Evolutionary conservation across 53 echinoderm and acorn worm species (phyloP), one percentile per base, ranked within the genome.

Genomic region (Actinopyga echinites): DNA sequence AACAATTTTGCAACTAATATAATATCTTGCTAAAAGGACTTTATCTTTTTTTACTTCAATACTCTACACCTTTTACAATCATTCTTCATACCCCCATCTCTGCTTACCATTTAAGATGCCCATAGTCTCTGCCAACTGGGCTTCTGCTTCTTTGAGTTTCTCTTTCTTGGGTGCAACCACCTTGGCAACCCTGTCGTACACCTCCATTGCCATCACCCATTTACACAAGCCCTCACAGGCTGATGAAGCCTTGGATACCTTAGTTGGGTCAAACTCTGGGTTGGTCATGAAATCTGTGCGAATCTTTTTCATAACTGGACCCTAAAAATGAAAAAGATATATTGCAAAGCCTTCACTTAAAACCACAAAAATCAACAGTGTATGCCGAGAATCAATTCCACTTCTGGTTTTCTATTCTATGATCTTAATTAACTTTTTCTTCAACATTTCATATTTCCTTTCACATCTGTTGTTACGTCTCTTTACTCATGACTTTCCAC

Each of bases 101-200:
- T 26, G 5, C 79, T 32, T 85, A 96, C 96, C 96, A 85, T 99
- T 99, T 1, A 94, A 85, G 30, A 99, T 91, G 19, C 89, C 90
- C 99, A 99, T 99, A 5, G 99, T 99, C 75, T 90, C 65, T 23
- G 94, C 90, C 40, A 99, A 68, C 36, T 88, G 85, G 42, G 90
- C 82, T 75, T 99, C 99, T 37, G 99, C 99, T 49, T 94, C 99
- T 69, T 92, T 90, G 57, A 99, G 91, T 75, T 99, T 99, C 79
- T 92, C 94, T 65, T 94, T 99, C 94, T 99, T 99, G 15, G 99
- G 99, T 35, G 99, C 99, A 7, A 99, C 99, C 67, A 99, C 99
- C 65, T 97, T 99, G 45, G 99, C 99, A 32, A 99, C 94, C 53
- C 99, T 85, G 89, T 99, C 99, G 32, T 99, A 99, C 32, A 93